Evolutionary conservation across 2,888 invertebrate genomes (phyloP), one percentile per base, ranked within the genome.

Genomic region (Linnaemya tessellans): DNA sequence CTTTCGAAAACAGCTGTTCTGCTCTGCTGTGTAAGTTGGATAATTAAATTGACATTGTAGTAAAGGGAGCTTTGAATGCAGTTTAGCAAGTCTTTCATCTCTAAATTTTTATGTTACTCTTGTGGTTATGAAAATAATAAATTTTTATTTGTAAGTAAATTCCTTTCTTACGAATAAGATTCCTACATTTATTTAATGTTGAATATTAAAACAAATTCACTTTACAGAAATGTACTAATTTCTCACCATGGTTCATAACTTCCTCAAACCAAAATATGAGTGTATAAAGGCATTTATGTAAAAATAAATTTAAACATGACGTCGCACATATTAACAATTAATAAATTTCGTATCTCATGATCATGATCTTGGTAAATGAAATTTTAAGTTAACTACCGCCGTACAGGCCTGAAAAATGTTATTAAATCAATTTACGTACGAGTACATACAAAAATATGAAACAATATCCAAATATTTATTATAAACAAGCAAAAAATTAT

Each of bases 351-450:
- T 30, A 73, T 49, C 41, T 30, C n/a, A 65, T 80, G 70, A 77
- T 68, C 77, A 30, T 82, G 84, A 84, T 75, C 84, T 84, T 84
- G 49, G 70, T 65, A 38, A 35, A 25, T 13, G 25, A 43, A 70
- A 35, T 74, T 64, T 58, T 54, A 15, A 64, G 20, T 70, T 35
- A 30, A 64, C 5, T 81, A 56, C n/a, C n/a, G 1, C 65, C 13
- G 18, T 62, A 10, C 41, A 10, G 30, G 11, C 15, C 30, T 64
- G 38, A 25, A 41, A 25, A 25, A 11, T 54, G 5, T 62, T 41
- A 60, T 64, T 74, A 25, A 62, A 51, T 54, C 8, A 8, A 65
- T 3, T 75, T 41, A 43, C 30, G 2, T 30, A 5, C 30, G n/a
- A n/a, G n/a, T 30, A 30, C 51, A 75, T 54, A 25, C 38, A 62